A percentile compares a stretch with the other conserved stretches of the same genome.
Evolutionary conservation across 2,797 vertebrate species (phyloP).

Genomic region (Cossypha polioptera): DNA sequence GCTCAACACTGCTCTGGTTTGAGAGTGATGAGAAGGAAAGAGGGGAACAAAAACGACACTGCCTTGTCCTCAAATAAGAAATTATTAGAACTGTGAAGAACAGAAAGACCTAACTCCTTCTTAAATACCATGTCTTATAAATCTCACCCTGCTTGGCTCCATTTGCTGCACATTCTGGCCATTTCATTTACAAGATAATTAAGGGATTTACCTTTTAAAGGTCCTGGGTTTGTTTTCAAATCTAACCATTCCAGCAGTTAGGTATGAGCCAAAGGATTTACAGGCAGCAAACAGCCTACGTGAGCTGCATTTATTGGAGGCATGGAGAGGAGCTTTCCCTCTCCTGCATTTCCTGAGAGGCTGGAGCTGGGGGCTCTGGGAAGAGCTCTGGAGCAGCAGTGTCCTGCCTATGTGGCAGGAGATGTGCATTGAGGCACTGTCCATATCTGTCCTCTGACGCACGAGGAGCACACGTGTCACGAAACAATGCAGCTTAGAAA

Average conservation of each 20-base stretch:
- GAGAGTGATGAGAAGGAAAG: not conserved
- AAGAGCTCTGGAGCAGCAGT: not conserved
- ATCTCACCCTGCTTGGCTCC: not conserved
- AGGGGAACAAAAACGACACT: not conserved
- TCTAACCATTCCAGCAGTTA: not conserved
- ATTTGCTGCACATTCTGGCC: not conserved
- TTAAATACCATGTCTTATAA: not conserved
- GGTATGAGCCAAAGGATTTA: slow-evolving; percentile 19
- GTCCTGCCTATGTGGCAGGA: not conserved
- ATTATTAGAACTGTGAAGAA: not conserved
- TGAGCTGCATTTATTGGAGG: not conserved
- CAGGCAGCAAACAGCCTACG: not conserved
- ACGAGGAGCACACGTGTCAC: not conserved
- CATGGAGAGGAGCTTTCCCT: not conserved
- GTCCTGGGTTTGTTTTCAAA: slow-evolving; percentile 31
- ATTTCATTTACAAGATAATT: slow-evolving; percentile 42
- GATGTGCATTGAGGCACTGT: not conserved
- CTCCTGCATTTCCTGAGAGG: not conserved
- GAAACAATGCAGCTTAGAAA: not conserved
- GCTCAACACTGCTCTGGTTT: not conserved
- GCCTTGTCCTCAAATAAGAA: not conserved
- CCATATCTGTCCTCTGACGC: not conserved
- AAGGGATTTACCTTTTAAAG: slow-evolving; percentile 54
- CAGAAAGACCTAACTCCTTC: not conserved
- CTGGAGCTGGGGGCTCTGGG: not conserved